Conservation (phyloP, 1,140 invertebrate genomes). For the Phocides pigmalion region DNA sequence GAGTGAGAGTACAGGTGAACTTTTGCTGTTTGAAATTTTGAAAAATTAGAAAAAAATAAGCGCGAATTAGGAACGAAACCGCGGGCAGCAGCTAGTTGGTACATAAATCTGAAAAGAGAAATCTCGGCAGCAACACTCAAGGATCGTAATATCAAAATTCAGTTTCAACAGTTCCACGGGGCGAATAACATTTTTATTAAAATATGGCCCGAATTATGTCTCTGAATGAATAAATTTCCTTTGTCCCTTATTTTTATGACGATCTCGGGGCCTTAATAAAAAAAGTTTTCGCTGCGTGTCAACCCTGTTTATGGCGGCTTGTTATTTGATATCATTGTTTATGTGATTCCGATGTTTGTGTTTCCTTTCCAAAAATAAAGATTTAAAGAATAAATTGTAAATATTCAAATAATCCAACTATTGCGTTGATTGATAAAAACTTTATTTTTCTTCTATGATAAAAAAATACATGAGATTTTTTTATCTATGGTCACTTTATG, state of each 20-base stretch:
- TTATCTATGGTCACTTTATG: too few species aligned
- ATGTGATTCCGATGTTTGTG: constrained; percentile 14
- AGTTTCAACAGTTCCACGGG: constrained; percentile 28
- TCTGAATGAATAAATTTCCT: constrained; percentile 37
- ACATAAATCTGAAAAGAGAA: constrained; percentile 22
- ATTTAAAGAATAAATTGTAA: too few species aligned
- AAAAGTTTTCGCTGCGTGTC: constrained; percentile 16
- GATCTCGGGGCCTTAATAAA: constrained; percentile 38
- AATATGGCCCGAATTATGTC: constrained; percentile 39
- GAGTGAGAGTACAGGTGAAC: too few species aligned
- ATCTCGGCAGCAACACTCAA: constrained; percentile 13
- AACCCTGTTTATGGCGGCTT: constrained; percentile 21
- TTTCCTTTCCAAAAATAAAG: neutral
- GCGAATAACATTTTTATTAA: constrained; percentile 35
- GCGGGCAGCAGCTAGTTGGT: too few species aligned
- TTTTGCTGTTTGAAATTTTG: too few species aligned
- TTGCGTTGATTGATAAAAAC: too few species aligned
- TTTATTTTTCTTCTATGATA: too few species aligned
- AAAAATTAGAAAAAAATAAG: too few species aligned
- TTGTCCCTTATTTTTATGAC: constrained; percentile 36
- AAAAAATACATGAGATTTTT: too few species aligned
- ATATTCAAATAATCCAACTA: too few species aligned
- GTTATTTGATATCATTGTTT: constrained; percentile 18
- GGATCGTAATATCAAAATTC: constrained; percentile 35
- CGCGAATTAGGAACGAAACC: too few species aligned